Evolutionary conservation across 2,888 invertebrate genomes (phyloP).

Genomic region (Panzeria rudis): DNA sequence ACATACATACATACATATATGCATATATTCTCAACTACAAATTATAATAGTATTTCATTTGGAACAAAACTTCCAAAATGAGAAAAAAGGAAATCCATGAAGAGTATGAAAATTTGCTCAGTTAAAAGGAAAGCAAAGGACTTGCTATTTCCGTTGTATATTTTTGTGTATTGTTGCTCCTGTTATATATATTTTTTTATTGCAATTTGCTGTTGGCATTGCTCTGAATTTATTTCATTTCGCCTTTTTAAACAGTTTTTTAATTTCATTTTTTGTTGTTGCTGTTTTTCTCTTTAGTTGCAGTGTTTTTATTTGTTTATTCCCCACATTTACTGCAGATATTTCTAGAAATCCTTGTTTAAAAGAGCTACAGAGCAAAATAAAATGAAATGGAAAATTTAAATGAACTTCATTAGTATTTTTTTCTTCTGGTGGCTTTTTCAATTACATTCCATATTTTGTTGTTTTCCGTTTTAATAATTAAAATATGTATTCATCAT

Average conservation of each 20-base stretch:
- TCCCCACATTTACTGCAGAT: constrained; percentile 51
- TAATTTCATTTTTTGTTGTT: constrained; percentile 34
- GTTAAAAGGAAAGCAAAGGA: constrained; percentile 61
- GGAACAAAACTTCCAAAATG: constrained; percentile 59
- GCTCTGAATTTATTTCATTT: constrained; percentile 69
- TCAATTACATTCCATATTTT: constrained; percentile 24
- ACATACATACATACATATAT: too few species aligned
- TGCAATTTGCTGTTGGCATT: constrained; percentile 68
- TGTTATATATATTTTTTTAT: constrained; percentile 39
- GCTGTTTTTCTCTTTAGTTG: constrained; percentile 38
- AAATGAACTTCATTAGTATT: constrained; percentile 67
- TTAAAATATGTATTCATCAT: constrained; percentile 45
- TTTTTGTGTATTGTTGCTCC: constrained; percentile 31
- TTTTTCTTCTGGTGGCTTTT: constrained; percentile 23
- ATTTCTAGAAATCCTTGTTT: constrained; percentile 54
- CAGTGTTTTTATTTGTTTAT: constrained; percentile 60
- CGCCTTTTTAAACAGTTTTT: constrained; percentile 51
- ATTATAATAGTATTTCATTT: constrained; percentile 56
- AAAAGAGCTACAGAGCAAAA: constrained; percentile 25
- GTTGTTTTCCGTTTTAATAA: constrained; percentile 57
- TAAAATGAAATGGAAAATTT: constrained; percentile 60
- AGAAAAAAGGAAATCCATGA: constrained; percentile 29
- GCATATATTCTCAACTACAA: constrained; percentile 72
- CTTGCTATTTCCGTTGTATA: constrained; percentile 61
- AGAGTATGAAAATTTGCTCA: constrained; percentile 41